Percentiles rank a stretch among this genome's conserved stretches.
These are phyloP conservation scores for Halcyon chelicuti DNA, from an alignment of 2,797 vertebrate species.

Conservation along the genomic window DNA sequence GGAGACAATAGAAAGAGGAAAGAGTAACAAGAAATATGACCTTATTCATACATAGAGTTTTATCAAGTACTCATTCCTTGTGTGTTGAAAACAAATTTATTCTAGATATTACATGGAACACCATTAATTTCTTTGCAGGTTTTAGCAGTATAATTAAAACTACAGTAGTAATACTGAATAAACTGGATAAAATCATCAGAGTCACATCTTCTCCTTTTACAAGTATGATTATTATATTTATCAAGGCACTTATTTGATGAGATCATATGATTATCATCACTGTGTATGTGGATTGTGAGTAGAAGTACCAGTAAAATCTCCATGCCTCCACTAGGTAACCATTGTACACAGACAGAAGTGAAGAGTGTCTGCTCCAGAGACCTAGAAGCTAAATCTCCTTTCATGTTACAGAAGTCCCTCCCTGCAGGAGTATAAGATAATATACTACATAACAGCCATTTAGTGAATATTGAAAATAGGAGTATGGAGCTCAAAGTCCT, in stretches of 20 bases:
- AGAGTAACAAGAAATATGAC: background rate
- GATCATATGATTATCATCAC: background rate
- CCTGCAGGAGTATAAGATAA: background rate
- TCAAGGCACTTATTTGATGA: background rate
- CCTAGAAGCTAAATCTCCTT: background rate
- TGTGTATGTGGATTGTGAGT: rapidly evolving
- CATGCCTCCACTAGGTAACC: background rate
- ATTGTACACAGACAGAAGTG: background rate
- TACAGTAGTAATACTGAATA: background rate
- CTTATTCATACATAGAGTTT: background rate
- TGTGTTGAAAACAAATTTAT: background rate
- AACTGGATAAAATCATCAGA: background rate
- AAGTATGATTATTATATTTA: background rate
- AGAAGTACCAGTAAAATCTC: background rate
- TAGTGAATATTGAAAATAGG: background rate
- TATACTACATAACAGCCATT: background rate
- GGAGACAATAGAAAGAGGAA: background rate
- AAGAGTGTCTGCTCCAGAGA: background rate
- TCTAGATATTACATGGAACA: background rate
- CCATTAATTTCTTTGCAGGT: background rate
- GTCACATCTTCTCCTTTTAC: background rate
- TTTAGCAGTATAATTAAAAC: background rate
- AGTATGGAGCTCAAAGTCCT: background rate
- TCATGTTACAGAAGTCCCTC: background rate
- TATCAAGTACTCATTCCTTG: background rate